A percentile compares a stretch with the other conserved stretches of the same genome.
Conservation (phyloP, 1,140 invertebrate species). For the Leguminivora glycinivorella region DNA sequence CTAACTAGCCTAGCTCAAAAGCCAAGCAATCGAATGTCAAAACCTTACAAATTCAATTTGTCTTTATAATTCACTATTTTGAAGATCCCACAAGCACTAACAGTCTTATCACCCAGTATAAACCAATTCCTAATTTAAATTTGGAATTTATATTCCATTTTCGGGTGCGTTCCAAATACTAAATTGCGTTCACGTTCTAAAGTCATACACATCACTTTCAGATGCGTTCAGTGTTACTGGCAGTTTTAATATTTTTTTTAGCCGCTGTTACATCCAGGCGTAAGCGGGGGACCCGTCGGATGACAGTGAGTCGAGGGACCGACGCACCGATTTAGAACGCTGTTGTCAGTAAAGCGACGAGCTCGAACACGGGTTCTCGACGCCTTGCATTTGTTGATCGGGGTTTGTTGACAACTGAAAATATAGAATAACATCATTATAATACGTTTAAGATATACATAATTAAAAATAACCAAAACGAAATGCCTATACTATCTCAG, state of each 20-base stretch:
- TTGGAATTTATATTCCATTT: not conserved
- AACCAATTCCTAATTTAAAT: conserved; percentile 7
- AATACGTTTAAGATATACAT: no score
- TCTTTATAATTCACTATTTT: not conserved
- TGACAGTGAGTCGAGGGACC: conserved; percentile 64
- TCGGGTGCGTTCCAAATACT: not conserved
- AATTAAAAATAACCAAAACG: no score
- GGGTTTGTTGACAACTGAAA: conserved; percentile 59
- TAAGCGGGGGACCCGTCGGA: conserved; percentile 65
- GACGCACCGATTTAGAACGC: conserved; percentile 47
- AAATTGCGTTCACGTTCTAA: not conserved
- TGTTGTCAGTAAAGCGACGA: conserved; percentile 74
- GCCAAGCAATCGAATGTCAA: conserved; percentile 1
- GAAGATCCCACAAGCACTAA: not conserved
- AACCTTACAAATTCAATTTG: conserved; percentile 2
- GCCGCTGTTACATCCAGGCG: conserved; percentile 66
- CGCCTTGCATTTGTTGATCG: conserved; percentile 64
- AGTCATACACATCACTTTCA: not conserved
- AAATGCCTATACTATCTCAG: no score
- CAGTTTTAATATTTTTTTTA: not conserved
- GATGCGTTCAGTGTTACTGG: not conserved
- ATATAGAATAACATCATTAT: not conserved
- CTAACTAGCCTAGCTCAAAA: not conserved
- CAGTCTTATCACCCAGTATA: conserved; percentile 3
- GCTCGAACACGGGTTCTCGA: conserved; percentile 69